Evolutionary conservation across 2,888 invertebrate species (phyloP), one percentile per base, ranked within the genome.

Genomic region (Drosophila leonis): DNA sequence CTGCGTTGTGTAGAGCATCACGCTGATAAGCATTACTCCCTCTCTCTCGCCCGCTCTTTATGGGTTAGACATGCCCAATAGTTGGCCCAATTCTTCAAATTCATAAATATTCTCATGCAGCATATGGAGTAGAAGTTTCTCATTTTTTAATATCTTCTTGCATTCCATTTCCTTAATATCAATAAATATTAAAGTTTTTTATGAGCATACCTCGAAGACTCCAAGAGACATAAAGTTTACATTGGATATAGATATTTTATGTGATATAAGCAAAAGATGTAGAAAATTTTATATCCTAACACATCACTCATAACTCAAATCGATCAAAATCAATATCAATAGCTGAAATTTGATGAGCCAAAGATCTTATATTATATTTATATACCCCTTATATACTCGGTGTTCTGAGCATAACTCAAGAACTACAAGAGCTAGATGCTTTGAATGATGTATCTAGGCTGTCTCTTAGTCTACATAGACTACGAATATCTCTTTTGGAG

Each of bases 31-130:
- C 29, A 9, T 31, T 18, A 8, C 62, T 72, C 61, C 60, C 60
- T 33, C 31, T 33, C 18, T 35, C 33, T 33, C 64, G 39, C 61
- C 39, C 65, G 52, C 48, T 27, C 31, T 29, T 18, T 60, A 42
- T 12, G 27, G 54, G 44, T 37, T 20, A 20, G 13, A 6, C 20
- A 13, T 42, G 65, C 80, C 80, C 82, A 79, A 74, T 70, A 80
- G 41, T 61, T 86, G 81, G 54, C 78, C 83, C 75, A 65, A 57
- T 65, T 83, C 46, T 27, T 24, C 20, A 15, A 35, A 48, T 31
- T n/a, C 37, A 37, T n/a, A 37, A 54, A 54, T 37, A 52, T 15
- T 10, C n/a, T 37, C 35, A 13, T 24, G 8, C 18, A 39, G 12
- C 54, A 39, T 39, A 39, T 54, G 54, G 27, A 39, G 24, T 12